A percentile compares a stretch with the other conserved stretches of the same genome.
Conservation (phyloP, 2,113 vertebrate species). For the Psilopsiagon aymara region DNA sequence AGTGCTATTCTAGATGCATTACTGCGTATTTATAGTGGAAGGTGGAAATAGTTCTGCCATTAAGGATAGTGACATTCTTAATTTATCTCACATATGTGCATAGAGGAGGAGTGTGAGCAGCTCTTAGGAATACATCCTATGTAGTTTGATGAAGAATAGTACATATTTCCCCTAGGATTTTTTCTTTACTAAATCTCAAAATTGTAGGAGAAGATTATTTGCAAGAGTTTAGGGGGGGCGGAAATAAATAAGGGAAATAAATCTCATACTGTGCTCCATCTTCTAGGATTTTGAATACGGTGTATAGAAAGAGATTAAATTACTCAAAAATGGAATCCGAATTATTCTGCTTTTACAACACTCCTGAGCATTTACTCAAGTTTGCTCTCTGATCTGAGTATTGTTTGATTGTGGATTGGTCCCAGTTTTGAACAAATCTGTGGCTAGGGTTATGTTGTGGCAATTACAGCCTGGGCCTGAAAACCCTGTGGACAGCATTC, state of each 20-base stretch:
- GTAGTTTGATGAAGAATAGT: conserved; percentile 27
- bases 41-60: conserved; percentile 56
- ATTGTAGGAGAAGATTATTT: neutral
- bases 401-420: neutral
- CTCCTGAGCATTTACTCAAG: neutral
- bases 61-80: conserved; percentile 55
- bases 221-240: neutral
- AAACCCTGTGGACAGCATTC: neutral
- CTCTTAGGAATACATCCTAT: conserved; percentile 25
- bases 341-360: neutral
- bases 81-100: conserved; percentile 47
- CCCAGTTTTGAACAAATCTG: neutral
- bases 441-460: neutral
- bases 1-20: conserved; percentile 54
- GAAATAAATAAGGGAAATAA: conserved; percentile 23
- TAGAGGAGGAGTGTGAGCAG: conserved; percentile 33
- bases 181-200: conserved; percentile 45
- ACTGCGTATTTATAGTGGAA: conserved; percentile 48
- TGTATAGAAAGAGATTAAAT: neutral
- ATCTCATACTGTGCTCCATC: neutral
- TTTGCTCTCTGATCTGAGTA: neutral
- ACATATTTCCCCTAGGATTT: conserved; percentile 9
- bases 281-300: neutral
- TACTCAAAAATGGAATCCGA: neutral
- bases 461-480: neutral